These are phyloP conservation scores for Sebastiscus tertius DNA, from an alignment of 2,797 vertebrate genomes.

Conservation along the genomic window DNA sequence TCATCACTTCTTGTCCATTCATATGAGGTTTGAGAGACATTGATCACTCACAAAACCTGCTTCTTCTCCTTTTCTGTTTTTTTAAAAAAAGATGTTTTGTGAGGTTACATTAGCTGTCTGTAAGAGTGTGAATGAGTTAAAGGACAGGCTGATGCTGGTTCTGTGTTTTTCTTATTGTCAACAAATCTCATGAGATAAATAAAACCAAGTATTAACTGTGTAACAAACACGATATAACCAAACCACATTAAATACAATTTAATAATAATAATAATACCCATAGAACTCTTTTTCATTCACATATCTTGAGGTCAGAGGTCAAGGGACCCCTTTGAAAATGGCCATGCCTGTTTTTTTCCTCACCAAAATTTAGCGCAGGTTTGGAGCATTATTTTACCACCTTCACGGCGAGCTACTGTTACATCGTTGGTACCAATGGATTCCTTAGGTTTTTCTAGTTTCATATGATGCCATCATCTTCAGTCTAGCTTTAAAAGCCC, in stretches of 20 bases:
- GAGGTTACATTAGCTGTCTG: not conserved
- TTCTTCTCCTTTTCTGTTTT: not conserved
- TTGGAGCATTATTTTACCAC: no score
- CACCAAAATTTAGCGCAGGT: no score
- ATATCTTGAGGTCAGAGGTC: no score
- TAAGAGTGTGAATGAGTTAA: not conserved
- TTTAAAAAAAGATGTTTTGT: not conserved
- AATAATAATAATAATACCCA: no score
- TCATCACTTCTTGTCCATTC: not conserved
- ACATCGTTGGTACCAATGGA: no score
- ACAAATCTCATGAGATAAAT: not conserved
- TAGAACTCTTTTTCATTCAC: no score
- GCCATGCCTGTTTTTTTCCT: not conserved
- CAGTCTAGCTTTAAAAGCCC: no score
- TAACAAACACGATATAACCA: no score
- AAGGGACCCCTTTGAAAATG: no score
- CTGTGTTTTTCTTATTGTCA: not conserved
- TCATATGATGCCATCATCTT: no score
- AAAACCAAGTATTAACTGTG: not conserved
- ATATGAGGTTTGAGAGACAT: conserved; percentile 8
- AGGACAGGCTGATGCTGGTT: not conserved
- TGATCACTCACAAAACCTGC: not conserved
- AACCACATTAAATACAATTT: not conserved
- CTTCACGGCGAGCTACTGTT: no score
- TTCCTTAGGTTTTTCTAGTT: no score